phyloP scores from a whole-genome alignment of 2,888 invertebrate species.

The Sinelater perroti region DNA sequence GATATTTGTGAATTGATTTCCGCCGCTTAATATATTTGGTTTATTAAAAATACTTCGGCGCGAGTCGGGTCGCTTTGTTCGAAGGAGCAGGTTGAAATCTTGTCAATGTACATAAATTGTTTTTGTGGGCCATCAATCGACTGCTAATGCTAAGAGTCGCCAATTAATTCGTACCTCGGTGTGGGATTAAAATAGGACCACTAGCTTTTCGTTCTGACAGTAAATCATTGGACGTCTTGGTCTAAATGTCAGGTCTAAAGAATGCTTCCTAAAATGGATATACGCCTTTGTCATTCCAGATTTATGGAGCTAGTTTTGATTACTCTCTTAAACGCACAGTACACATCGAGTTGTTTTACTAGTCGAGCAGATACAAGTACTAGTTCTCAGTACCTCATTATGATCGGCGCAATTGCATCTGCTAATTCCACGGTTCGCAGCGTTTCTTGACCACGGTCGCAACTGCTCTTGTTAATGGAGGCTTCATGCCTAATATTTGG shows the following conservation, averaged over 20 bases:
- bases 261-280: slow-evolving; percentile 31
- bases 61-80: not conserved
- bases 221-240: slow-evolving; percentile 25
- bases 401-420: slow-evolving; percentile 8
- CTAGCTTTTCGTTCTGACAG: slow-evolving; percentile 13
- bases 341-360: slow-evolving; percentile 17
- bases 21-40: not conserved
- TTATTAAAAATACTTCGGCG: not conserved
- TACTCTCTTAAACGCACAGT: slow-evolving; percentile 19
- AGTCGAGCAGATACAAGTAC: slow-evolving; percentile 21
- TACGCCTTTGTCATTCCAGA: slow-evolving; percentile 30
- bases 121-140: not conserved
- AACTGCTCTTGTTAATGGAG: slow-evolving; percentile 3
- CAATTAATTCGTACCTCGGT: slow-evolving; percentile 13
- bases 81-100: slow-evolving; percentile 5
- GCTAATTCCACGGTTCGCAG: slow-evolving; percentile 8
- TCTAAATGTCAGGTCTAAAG: slow-evolving; percentile 27
- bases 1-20: slow-evolving; percentile 1
- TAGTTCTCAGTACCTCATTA: slow-evolving; percentile 19
- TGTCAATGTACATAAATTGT: slow-evolving; percentile 1
- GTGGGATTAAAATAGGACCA: slow-evolving; percentile 17
- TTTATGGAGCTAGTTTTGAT: slow-evolving; percentile 28
- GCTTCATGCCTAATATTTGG: slow-evolving; percentile 4
- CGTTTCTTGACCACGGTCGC: slow-evolving; percentile 1
- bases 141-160: not conserved